Percentiles rank a stretch among this genome's conserved stretches.
Conservation (phyloP, 2,113 vertebrate species). For the Ceratotherium simum region DNA sequence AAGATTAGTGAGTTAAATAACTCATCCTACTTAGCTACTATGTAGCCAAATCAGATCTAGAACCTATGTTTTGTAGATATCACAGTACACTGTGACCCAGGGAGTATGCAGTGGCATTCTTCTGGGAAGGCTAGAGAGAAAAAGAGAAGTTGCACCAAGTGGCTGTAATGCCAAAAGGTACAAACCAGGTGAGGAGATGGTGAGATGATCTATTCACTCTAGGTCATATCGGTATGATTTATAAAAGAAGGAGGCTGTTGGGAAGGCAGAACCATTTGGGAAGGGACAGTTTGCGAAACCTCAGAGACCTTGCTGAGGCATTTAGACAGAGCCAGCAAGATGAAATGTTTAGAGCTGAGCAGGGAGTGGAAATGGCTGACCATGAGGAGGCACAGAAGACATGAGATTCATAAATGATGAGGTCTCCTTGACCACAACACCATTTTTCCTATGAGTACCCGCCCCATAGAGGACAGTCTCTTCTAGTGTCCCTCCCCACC, state of each 20-base stretch:
- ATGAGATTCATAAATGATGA: background rate
- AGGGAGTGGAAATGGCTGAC: background rate
- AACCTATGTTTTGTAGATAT: background rate
- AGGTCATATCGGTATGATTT: background rate
- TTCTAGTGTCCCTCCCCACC: rapidly evolving
- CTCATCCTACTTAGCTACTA: rapidly evolving
- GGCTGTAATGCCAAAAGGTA: background rate
- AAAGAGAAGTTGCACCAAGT: background rate
- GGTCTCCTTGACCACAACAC: background rate
- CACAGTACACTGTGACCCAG: rapidly evolving
- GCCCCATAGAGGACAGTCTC: background rate
- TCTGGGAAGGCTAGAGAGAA: background rate
- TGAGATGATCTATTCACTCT: background rate
- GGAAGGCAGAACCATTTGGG: background rate
- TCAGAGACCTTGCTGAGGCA: background rate
- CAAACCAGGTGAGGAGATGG: background rate
- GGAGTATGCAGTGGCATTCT: too few species aligned
- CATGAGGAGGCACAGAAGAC: background rate
- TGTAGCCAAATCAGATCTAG: background rate
- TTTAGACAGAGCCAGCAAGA: background rate
- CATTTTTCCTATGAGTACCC: background rate
- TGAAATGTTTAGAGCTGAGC: background rate
- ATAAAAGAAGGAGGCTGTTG: background rate
- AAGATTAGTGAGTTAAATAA: background rate
- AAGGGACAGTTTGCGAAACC: background rate